A percentile compares a stretch with the other conserved stretches of the same genome.
Evolutionary conservation across 2,113 vertebrate species (phyloP).

Genomic region (Pungitius pungitius): DNA sequence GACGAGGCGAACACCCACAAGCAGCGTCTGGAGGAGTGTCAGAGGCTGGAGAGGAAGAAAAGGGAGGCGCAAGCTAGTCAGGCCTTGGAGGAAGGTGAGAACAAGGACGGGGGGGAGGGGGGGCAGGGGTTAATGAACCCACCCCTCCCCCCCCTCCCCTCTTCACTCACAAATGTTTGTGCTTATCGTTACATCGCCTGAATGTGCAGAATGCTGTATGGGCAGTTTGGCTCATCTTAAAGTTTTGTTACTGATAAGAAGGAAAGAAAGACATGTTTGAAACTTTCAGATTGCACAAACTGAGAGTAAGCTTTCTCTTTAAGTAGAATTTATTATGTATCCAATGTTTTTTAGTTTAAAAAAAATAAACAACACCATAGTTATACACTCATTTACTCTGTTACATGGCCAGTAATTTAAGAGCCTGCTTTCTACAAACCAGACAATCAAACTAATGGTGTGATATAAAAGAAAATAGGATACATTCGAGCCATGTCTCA

Average conservation of each 20-base stretch:
- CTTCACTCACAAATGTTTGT: not conserved
- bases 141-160: not conserved
- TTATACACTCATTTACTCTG: too few species aligned
- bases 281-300: not conserved
- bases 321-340: not conserved
- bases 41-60: constrained; percentile 85
- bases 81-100: constrained; percentile 86
- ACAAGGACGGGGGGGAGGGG: not conserved
- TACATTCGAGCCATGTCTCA: not conserved
- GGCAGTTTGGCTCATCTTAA: not conserved
- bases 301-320: not conserved
- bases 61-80: constrained; percentile 82
- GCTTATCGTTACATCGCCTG: not conserved
- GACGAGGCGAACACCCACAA: constrained; percentile 93
- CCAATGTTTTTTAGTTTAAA: not conserved
- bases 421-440: too few species aligned
- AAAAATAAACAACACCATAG: not conserved
- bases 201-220: not conserved
- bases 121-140: too few species aligned
- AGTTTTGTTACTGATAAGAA: not conserved
- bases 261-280: not conserved
- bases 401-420: too few species aligned
- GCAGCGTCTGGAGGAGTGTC: constrained; percentile 90
- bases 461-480: too few species aligned
- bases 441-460: too few species aligned